Conservation (phyloP, 2,113 vertebrate genomes). For the Machaerirhynchus nigripectus region DNA sequence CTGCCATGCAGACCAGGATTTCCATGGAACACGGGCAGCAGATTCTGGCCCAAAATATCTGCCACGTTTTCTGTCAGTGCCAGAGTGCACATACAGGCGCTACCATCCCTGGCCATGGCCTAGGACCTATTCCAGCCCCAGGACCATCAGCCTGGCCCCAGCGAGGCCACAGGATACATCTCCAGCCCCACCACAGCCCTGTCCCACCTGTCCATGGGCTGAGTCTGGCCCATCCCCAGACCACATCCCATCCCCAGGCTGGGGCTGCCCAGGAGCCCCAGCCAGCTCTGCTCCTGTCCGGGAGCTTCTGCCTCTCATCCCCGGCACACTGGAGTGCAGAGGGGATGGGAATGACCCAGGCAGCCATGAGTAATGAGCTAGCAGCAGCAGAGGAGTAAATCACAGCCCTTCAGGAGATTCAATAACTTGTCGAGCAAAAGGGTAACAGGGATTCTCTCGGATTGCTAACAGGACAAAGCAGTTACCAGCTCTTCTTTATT, state of each 20-base stretch:
- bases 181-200: background rate
- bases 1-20: background rate
- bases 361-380: accelerated
- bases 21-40: accelerated
- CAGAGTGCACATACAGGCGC: accelerated
- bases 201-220: background rate
- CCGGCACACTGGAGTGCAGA: accelerated
- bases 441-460: background rate
- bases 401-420: background rate
- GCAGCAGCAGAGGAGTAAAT: background rate
- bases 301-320: background rate
- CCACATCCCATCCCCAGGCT: accelerated
- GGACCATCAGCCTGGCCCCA: background rate
- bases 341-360: background rate
- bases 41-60: background rate
- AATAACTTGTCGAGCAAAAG: background rate
- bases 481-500: background rate
- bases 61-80: accelerated
- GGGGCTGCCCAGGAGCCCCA: accelerated
- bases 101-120: accelerated
- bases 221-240: background rate
- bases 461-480: background rate
- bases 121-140: background rate
- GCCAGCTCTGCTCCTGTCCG: background rate
- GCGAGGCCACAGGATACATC: accelerated